These are phyloP conservation scores for Halocynthia aurantium DNA, from an alignment of 23 tunicate genomes.

Conservation along the genomic window DNA sequence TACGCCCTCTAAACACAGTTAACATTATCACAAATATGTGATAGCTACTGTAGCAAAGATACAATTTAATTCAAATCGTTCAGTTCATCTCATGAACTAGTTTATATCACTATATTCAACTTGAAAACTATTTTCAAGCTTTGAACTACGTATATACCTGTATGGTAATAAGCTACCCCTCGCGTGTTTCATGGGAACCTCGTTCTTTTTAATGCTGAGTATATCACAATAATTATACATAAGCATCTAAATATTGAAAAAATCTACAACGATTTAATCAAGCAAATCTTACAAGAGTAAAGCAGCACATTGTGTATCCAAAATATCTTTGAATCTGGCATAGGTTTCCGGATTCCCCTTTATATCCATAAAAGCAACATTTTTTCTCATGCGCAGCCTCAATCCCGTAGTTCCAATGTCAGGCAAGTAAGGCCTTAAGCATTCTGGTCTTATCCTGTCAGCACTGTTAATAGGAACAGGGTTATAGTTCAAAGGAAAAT, in stretches of 20 bases:
- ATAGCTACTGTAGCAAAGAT: too few relatives aligned
- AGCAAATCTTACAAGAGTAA: constrained; percentile 55
- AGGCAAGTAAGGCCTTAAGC: constrained; percentile 72
- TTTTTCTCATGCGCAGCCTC: constrained; percentile 70
- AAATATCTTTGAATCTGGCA: constrained; percentile 42
- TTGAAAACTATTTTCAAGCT: too few relatives aligned
- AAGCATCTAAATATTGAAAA: too few relatives aligned
- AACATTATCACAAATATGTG: too few relatives aligned
- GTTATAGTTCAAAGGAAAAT: too few relatives aligned
- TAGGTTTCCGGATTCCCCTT: constrained; percentile 32
- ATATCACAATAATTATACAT: too few relatives aligned
- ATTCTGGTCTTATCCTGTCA: constrained; percentile 59
- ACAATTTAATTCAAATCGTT: too few relatives aligned
- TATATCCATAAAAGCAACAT: constrained; percentile 64
- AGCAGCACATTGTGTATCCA: constrained; percentile 44
- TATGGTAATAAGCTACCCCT: constrained; percentile 79
- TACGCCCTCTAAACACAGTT: too few relatives aligned
- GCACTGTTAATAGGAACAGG: constrained; percentile 35
- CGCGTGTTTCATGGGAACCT: constrained; percentile 95
- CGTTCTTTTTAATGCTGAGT: constrained; percentile 81
- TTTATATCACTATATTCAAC: too few relatives aligned
- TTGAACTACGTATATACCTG: constrained; percentile 38
- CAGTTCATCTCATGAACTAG: too few relatives aligned
- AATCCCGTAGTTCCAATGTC: constrained; percentile 59
- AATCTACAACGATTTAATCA: too few relatives aligned